Evolutionary conservation across 1,140 invertebrate genomes (phyloP), one percentile per base, ranked within the genome.

Genomic region (Pseudachorutes palmiensis): DNA sequence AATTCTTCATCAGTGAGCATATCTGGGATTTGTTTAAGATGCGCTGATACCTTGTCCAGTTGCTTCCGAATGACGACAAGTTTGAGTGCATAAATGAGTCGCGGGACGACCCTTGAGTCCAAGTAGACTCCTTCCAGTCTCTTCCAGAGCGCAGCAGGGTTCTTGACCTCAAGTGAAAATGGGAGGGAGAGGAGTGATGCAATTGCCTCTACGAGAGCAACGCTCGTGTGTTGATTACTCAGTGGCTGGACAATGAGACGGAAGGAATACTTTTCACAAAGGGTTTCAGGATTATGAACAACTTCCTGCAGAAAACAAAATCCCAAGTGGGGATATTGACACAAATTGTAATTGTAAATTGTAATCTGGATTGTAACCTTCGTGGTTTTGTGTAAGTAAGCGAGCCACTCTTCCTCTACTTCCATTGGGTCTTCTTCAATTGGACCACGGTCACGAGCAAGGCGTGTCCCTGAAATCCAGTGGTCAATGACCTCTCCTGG

Each of bases 331-430:
- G 12, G 9, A 5, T 28, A 57, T 28, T 22, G 9, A 5, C 26
- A 57, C n/a, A n/a, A n/a, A n/a, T n/a, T n/a, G n/a, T n/a, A n/a
- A n/a, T n/a, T n/a, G n/a, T n/a, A n/a, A n/a, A n/a, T n/a, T n/a
- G n/a, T n/a, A n/a, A n/a, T n/a, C n/a, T 28, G 26, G 19, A 57
- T 5, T 28, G 9, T 62, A 14, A 48, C 62, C 28, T 41, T 63
- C 5, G 45, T 63, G 5, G 5, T 63, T 19, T 63, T 45, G 16
- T 63, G 60, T 12, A 32, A 62, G 36, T 74, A 64, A 31, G 69
- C 59, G 70, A 77, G 68, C 89, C 89, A 92, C 78, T 92, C 89
- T 69, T 90, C 89, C 68, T 90, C 89, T 70, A 88, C 85, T 78
- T 92, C 88, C 61, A 91, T 88, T 3, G 86, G 84, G 36, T 81